phyloP scores from a whole-genome alignment of 2,113 vertebrate genomes.

The Mirza zaza region DNA sequence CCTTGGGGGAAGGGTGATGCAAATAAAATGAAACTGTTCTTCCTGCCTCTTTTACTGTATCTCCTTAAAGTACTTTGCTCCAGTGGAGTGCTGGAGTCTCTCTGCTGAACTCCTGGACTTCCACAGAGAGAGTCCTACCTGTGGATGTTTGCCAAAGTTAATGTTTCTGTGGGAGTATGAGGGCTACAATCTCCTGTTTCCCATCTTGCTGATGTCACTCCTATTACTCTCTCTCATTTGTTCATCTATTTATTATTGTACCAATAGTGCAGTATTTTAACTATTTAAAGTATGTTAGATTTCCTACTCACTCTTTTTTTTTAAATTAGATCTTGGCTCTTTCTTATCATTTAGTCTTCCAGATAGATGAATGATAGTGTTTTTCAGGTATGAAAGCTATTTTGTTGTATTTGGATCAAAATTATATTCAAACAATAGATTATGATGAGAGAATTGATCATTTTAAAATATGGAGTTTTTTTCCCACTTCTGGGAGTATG shows the following conservation, averaged over 20 bases:
- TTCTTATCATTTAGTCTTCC: not conserved
- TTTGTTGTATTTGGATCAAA: not conserved
- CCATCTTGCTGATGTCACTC: not conserved
- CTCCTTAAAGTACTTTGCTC: not conserved
- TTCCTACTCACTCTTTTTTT: not conserved
- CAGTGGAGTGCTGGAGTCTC: not conserved
- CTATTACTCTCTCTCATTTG: not conserved
- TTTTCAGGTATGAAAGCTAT: not conserved
- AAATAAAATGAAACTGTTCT: not conserved
- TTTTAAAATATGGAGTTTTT: not conserved
- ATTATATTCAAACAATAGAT: constrained; percentile 16
- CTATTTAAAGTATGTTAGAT: constrained; percentile 11
- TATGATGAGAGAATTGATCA: not conserved
- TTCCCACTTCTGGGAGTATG: not conserved
- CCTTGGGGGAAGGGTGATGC: not conserved
- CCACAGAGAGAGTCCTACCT: not conserved
- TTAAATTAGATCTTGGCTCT: not conserved
- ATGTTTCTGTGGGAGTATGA: not conserved
- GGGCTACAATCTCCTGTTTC: not conserved
- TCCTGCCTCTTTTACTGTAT: not conserved
- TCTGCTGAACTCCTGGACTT: not conserved
- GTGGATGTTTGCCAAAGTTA: not conserved
- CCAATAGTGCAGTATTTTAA: not conserved
- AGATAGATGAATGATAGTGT: not conserved
- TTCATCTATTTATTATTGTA: not conserved